Conservation (phyloP, 2,113 vertebrate genomes). For the Ursus arctos region DNA sequence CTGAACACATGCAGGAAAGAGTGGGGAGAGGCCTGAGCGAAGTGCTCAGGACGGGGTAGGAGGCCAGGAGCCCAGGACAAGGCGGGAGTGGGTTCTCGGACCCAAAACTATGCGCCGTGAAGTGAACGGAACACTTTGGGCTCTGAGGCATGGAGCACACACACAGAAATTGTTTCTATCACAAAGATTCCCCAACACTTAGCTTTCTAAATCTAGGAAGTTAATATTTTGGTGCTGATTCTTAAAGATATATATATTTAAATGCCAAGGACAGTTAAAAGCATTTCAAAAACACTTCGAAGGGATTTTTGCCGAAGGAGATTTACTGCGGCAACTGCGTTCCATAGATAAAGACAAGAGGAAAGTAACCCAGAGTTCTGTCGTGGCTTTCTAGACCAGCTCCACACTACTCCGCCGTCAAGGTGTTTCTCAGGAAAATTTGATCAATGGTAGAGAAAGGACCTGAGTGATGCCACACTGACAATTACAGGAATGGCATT, state of each 20-base stretch:
- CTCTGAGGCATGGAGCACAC: too few relatives aligned
- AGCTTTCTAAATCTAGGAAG: background rate
- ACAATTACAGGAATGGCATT: background rate
- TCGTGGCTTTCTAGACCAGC: background rate
- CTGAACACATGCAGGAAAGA: background rate
- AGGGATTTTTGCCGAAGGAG: background rate
- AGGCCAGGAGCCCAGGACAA: background rate
- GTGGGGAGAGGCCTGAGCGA: background rate
- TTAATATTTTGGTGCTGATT: background rate
- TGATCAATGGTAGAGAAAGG: background rate
- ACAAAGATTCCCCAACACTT: background rate
- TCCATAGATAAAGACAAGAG: background rate
- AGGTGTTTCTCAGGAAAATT: background rate
- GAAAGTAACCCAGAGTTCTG: background rate
- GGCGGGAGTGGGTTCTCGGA: background rate
- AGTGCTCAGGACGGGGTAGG: background rate
- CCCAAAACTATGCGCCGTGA: background rate
- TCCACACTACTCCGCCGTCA: background rate
- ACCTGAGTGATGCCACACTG: background rate
- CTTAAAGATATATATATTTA: background rate
- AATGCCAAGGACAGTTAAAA: background rate
- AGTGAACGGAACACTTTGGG: rapidly evolving
- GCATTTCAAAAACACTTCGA: background rate
- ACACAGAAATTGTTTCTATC: background rate
- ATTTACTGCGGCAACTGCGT: background rate